Percentiles rank a stretch among this genome's conserved stretches.
Conservation (phyloP, 2,888 invertebrate species). For the Latheticus oryzae region DNA sequence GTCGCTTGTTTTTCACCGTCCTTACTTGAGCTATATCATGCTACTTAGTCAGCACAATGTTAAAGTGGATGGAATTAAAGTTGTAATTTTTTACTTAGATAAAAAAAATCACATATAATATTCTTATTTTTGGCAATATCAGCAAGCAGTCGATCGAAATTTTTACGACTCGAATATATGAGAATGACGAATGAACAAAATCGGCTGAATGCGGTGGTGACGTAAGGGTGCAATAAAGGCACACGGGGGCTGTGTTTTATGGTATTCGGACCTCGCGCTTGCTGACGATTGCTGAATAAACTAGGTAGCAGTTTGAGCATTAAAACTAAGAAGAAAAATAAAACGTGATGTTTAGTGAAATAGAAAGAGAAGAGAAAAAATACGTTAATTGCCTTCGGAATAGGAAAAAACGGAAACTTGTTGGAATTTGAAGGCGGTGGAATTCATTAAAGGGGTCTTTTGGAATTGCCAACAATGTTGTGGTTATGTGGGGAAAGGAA, state of each 20-base stretch:
- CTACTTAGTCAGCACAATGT: constrained; percentile 53
- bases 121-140: too few relatives aligned
- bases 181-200: constrained; percentile 59
- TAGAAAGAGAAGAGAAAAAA: constrained; percentile 34
- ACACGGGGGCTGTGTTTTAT: constrained; percentile 58
- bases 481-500: too few relatives aligned
- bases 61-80: too few relatives aligned
- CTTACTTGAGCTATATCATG: constrained; percentile 47
- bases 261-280: constrained; percentile 52
- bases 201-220: constrained; percentile 55
- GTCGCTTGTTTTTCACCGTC: constrained; percentile 48
- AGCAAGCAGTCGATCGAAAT: constrained; percentile 56
- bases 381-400: constrained; percentile 10
- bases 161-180: constrained; percentile 58
- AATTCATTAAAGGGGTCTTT: constrained; percentile 11
- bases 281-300: constrained; percentile 61
- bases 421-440: constrained; percentile 7
- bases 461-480: too few relatives aligned
- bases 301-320: constrained; percentile 59
- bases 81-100: too few relatives aligned
- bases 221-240: constrained; percentile 57
- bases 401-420: constrained; percentile 13
- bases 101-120: too few relatives aligned
- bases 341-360: too few relatives aligned
- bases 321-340: too few relatives aligned